Percentiles rank a stretch among this genome's conserved stretches.
These are phyloP conservation scores for Osmoderma eremita DNA, from an alignment of 2,888 invertebrate species.

Conservation along the genomic window DNA sequence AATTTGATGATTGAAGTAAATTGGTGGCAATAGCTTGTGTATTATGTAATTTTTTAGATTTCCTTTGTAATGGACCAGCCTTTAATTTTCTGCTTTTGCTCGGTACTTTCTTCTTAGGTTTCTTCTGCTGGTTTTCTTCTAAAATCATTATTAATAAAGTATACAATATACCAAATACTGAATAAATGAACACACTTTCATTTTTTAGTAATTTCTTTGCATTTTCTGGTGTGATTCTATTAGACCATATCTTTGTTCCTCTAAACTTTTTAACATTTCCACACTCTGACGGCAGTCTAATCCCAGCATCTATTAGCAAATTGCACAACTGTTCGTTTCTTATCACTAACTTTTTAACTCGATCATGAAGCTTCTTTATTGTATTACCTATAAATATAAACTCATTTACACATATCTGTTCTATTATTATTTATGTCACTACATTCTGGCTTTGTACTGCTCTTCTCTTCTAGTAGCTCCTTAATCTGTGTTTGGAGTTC, in stretches of 20 bases:
- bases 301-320: conserved; percentile 61
- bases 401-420: conserved; percentile 3
- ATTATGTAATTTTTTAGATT: conserved; percentile 32
- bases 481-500: conserved; percentile 61
- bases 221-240: conserved; percentile 57
- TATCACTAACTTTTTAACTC: conserved; percentile 59
- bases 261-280: conserved; percentile 55
- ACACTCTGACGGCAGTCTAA: conserved; percentile 59
- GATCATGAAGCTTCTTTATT: conserved; percentile 58
- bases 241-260: conserved; percentile 54
- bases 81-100: conserved; percentile 32
- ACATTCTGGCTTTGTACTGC: conserved; percentile 49
- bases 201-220: conserved; percentile 55
- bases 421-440: conserved; percentile 34
- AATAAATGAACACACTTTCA: conserved; percentile 55
- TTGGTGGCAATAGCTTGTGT: conserved; percentile 22
- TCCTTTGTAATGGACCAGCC: conserved; percentile 23
- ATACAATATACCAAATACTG: neutral
- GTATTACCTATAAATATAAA: conserved; percentile 54
- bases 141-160: conserved; percentile 30
- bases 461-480: conserved; percentile 51
- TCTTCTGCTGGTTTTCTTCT: conserved; percentile 50
- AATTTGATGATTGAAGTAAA: conserved; percentile 35
- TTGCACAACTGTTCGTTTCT: conserved; percentile 61
- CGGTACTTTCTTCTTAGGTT: conserved; percentile 11